Evolutionary conservation across 2,113 vertebrate species (phyloP), one percentile per base, ranked within the genome.

Genomic region (Calidris pugnax): DNA sequence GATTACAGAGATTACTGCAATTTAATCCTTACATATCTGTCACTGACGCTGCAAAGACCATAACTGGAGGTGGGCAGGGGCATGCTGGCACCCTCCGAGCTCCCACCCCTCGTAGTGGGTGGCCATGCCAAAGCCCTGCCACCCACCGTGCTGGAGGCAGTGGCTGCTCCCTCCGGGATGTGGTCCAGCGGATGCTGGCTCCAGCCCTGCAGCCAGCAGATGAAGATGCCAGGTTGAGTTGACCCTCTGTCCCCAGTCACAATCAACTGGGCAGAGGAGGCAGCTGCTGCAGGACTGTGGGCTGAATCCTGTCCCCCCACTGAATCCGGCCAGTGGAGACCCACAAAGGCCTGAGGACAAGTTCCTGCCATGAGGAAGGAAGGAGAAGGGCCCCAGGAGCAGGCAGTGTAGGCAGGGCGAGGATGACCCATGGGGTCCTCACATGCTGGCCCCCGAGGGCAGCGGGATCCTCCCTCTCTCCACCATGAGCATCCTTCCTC

Each of bases 1-100:
- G 98, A 98, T 98, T 98, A 98, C 93, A 91, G 96, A 95, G 97
- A 95, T 98, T 97, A 97, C 90, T 60, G 59, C 43, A 73, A 21
- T 95, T 93, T 98, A 97, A 98, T 98, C 98, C 92, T 80, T 85
- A 87, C 68, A 8, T 96, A 97, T 97, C 97, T 97, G 97, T 96
- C 97, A 98, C 96, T 97, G 97, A 97, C 92, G 95, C 95, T 97
- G 96, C 97, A 97, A 97, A 97, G 93, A 96, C 85, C 96, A 79
- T 92, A 93, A 92, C 86, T 26, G 77, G 75, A 76, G 23, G 66
- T 80, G 76, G 91, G 48, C 77, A 81, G 72, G 93, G 84, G 33
- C n/a, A 33, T 0, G 2, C 63, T 2, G 0, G 47, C 1, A 1
- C 64, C n/a, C 56, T 71, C 41, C 0, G 2, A 23, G 81, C 30